Percentiles rank a stretch among this genome's conserved stretches.
Evolutionary conservation across 2,113 vertebrate genomes (phyloP).

Genomic region (Miniopterus natalensis): DNA sequence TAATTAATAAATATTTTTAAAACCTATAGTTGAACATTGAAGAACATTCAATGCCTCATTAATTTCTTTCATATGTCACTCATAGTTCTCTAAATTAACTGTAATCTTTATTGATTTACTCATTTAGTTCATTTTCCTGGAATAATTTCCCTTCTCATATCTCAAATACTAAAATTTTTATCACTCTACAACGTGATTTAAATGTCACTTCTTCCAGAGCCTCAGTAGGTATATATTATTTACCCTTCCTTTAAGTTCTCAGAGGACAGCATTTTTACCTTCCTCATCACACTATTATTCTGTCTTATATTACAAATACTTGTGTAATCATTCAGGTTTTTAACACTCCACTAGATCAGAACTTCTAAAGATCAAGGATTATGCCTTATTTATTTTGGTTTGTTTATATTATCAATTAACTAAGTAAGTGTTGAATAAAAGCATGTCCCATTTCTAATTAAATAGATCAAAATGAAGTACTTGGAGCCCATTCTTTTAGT

Average conservation of each 20-base stretch:
- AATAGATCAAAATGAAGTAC: not conserved
- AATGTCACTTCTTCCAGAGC: not conserved
- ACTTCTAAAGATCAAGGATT: not conserved
- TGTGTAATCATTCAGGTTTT: not conserved
- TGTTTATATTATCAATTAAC: not conserved
- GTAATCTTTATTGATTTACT: not conserved
- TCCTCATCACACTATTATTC: not conserved
- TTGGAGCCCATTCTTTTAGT: not conserved
- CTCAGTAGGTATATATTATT: not conserved
- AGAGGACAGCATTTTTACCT: not conserved
- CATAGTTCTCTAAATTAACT: not conserved
- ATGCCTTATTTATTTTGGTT: not conserved
- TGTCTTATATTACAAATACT: not conserved
- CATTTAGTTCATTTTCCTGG: not conserved
- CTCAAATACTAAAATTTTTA: not conserved
- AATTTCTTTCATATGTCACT: not conserved
- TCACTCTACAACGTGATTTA: not conserved
- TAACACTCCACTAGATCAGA: not conserved
- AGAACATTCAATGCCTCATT: not conserved
- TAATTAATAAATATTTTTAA: constrained; percentile 21
- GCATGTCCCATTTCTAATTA: not conserved
- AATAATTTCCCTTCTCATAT: not conserved
- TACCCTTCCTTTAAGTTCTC: not conserved
- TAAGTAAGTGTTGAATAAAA: constrained; percentile 5
- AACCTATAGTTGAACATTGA: not conserved